Base-by-base conservation (phyloP, 2,797 vertebrate species). In the Arrhamphus sclerolepis region DNA sequence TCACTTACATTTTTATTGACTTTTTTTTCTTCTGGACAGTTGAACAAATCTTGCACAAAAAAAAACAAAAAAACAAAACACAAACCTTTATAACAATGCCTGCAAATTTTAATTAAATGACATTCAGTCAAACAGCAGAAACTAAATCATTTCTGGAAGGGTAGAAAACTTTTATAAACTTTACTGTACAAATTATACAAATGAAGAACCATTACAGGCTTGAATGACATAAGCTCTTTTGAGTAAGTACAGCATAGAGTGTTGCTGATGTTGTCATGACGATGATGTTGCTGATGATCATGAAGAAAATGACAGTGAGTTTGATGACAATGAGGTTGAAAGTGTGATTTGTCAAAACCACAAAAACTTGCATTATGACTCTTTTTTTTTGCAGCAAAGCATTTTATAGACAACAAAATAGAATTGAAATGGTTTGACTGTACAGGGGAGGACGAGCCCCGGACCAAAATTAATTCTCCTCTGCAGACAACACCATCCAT, bases 151-250 rank as follows among this genome's bases (percentile, higher is more conserved):
- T 95, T 94, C 90, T 92, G 93, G 89, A 89, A 94, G 92, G 93
- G 94, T 98, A 98, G 92, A 97, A 97, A 97, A 94, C 55, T 85
- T 88, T 94, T 96, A 96, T 91, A 97, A 98, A 97, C 93, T 91
- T 93, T 89, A 88, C 94, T 97, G 94, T 97, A 97, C 96, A 97
- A 94, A 94, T 94, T 95, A 90, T 96, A 96, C 94, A 96, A 80
- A 80, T 55, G 89, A 86, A 89, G 84, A 89, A 87, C 87, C 77
- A 66, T 80, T 87, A 72, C 89, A 87, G 89, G 89, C 88, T 87
- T 87, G 66, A 89, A 88, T 89, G 86, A 80, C 65, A 62, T 74
- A 84, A 72, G 80, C 77, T 91, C 80, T 80, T 89, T 85, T 41
- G 60, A 62, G 40, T 49, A 38, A 62, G 43, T 59, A 78, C 77